Evolutionary conservation across 2,888 invertebrate species (phyloP), one percentile per base, ranked within the genome.

Genomic region (Ctenicera cuprea): DNA sequence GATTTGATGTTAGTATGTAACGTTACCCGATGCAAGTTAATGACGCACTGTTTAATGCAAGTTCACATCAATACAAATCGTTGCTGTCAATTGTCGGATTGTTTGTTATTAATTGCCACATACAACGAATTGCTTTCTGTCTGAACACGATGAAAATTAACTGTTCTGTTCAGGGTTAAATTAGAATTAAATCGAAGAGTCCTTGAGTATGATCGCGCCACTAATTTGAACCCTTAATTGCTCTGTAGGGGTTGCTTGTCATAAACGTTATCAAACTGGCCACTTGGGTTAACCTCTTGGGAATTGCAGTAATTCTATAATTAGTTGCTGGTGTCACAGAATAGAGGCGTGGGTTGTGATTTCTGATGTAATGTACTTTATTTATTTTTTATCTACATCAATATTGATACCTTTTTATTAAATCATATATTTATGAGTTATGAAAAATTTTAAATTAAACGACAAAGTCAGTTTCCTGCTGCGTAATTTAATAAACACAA

Each of bases 151-250:
- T 54, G 54, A 54, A 54, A 54, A 54, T 54, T 54, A 54, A 54
- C 54, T 54, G 54, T 54, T 30, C 45, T 1, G 8, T 48, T 14
- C 59, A 3, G 16, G 38, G 20, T 59, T 38, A 18, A 59, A 59
- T 38, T 38, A 38, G 59, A 59, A 59, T 59, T 59, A 59, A 33
- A 59, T 59, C 59, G 38, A 41, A 37, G 38, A 38, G 38, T 38
- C 16, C 38, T 20, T 59, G 38, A n/a, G 20, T 38, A 38, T 18
- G 38, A 59, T 59, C 20, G 12, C 22, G 12, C 18, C 12, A 37
- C 59, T 38, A 59, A 59, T 59, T 59, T 59, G 59, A 14, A 38
- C 38, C 20, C 11, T n/a, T 38, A 33, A 59, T 37, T 38, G 59
- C 14, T 59, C 59, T 30, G 12, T 37, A 1, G 33, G 38, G 38